Evolutionary conservation across 2,888 invertebrate genomes (phyloP), one percentile per base, ranked within the genome.

Genomic region (Axea sp.): DNA sequence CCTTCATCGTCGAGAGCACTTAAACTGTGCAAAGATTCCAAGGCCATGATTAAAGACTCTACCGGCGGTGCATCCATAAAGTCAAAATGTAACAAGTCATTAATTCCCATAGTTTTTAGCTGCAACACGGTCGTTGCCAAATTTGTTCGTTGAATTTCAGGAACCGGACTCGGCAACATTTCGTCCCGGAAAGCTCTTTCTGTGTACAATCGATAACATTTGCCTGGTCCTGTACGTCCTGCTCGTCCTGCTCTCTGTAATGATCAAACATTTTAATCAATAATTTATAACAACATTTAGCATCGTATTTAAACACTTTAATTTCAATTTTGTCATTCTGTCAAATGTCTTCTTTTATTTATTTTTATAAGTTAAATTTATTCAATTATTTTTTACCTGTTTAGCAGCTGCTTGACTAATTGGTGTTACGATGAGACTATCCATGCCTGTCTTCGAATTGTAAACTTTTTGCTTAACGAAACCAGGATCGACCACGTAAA

Each of bases 61-160:
- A 97, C 96, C 0, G 99, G 98, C 14, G 99, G 99, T 0, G 99
- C 96, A 88, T 99, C 99, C 99, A 99, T 99, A 89, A 99, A 99
- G 89, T 99, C 99, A 87, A 99, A 99, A 86, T 97, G 96, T 12
- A 99, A 89, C 53, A 99, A 90, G 89, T 99, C 99, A 87, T 99
- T 99, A 81, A 99, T 99, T 15, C 99, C 99, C 99, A 99, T 99
- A 0, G 99, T 98, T 88, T 99, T 99, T 24, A 99, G 89, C 81
- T 98, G 98, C 7, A 99, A 88, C 26, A 98, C 95, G 0, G 98
- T 99, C 7, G 96, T 95, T 0, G 98, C 98, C 80, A 99, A 90
- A 90, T 99, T 99, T 0, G 99, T 99, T 19, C 99, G 92, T 88
- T 99, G 99, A 83, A 99, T 99, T 90, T 99, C 99, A 0, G 99